Percentiles rank a stretch among this genome's conserved stretches.
These are phyloP conservation scores for Hylaeus anthracinus DNA, from an alignment of 1,140 invertebrate species.

Conservation along the genomic window DNA sequence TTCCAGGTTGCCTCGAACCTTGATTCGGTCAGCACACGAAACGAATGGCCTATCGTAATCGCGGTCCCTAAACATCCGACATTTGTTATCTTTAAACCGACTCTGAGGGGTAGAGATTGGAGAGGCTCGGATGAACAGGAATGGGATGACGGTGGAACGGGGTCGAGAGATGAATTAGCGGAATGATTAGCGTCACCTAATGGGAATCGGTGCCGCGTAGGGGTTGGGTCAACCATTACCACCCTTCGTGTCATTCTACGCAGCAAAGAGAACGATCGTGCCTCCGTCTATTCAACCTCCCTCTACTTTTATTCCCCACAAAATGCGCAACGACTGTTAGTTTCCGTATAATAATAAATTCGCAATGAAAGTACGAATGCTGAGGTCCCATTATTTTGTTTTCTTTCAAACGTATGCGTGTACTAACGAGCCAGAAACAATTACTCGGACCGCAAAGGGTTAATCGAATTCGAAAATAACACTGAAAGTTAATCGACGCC, in stretches of 20 bases:
- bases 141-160: slow-evolving; percentile 1
- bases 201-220: slow-evolving; percentile 45
- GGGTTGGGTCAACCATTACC: slow-evolving; percentile 25
- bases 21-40: slow-evolving; percentile 46
- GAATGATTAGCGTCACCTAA: slow-evolving; percentile 69
- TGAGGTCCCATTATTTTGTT: no score
- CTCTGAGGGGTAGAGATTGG: slow-evolving; percentile 7
- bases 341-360: neutral
- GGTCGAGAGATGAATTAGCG: slow-evolving; percentile 54
- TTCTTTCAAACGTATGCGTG: no score
- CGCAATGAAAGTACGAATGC: neutral
- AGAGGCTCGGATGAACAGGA: slow-evolving; percentile 19
- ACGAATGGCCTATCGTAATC: slow-evolving; percentile 68
- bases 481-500: neutral
- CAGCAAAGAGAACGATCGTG: neutral
- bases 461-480: slow-evolving; percentile 19
- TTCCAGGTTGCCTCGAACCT: slow-evolving; percentile 35
- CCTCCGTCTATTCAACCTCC: no score
- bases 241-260: neutral
- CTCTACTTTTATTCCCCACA: no score
- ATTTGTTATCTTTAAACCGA: slow-evolving; percentile 75
- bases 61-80: slow-evolving; percentile 64
- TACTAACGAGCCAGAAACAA: no score
- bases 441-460: no score
- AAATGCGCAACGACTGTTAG: no score